Conservation (phyloP, 2,113 vertebrate genomes). For the Petrocephalus zakoni region DNA sequence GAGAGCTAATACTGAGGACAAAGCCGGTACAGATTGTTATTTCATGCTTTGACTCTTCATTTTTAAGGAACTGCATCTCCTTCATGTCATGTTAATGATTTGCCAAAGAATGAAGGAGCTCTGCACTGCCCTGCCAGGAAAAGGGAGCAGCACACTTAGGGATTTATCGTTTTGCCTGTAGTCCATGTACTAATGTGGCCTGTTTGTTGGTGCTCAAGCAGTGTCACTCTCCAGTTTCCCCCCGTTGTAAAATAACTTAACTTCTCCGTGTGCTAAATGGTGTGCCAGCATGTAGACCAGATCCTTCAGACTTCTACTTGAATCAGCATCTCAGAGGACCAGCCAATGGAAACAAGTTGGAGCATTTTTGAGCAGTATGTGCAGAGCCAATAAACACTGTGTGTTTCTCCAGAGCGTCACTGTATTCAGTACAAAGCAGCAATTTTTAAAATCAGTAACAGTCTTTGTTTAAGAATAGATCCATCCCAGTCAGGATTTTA, state of each 20-base stretch:
- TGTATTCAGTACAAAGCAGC: background rate
- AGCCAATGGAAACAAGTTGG: constrained; percentile 5
- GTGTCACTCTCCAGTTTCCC: background rate
- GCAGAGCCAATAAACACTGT: constrained; percentile 3
- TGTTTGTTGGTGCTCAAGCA: background rate
- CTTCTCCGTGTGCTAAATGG: background rate
- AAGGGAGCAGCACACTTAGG: background rate
- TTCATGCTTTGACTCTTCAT: background rate
- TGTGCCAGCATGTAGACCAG: background rate
- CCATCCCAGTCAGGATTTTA: background rate
- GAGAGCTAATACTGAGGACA: background rate
- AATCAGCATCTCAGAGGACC: background rate
- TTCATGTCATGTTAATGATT: background rate
- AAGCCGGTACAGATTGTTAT: background rate
- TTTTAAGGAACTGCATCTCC: background rate
- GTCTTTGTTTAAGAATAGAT: background rate
- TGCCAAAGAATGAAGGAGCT: background rate
- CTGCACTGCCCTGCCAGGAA: background rate
- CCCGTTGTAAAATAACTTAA: background rate
- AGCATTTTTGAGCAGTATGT: background rate
- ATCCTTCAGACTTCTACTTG: background rate
- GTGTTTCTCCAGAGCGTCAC: background rate
- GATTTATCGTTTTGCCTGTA: background rate
- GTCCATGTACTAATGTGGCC: background rate
- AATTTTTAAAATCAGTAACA: background rate